Base-by-base conservation (phyloP, 2,113 vertebrate genomes). In the Urocolius indicus region DNA sequence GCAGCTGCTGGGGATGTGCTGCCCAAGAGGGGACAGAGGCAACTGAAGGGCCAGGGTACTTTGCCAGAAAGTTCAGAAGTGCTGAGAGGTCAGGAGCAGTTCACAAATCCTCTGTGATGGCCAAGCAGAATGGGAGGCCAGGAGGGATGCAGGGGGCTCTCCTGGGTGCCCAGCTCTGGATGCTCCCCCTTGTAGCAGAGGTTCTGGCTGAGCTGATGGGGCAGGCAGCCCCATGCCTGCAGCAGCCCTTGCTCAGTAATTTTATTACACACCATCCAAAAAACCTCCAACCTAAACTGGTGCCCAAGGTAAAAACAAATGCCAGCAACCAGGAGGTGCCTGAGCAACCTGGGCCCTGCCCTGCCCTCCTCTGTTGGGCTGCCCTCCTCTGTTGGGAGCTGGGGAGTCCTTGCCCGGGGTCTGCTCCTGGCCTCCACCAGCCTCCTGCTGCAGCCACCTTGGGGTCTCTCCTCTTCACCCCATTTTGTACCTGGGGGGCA, bases 211-310 rank as follows among this genome's bases (percentile, higher is more conserved):
- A 89, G 66, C 34, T 73, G 43, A 20, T 52, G 87, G 84, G 84
- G 94, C 66, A n/a, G 66, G 63, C 2, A 30, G 90, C 49, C 78
- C 96, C 91, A 80, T 87, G 93, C 94, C 78, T 15, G 58, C 71
- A 67, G 71, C 88, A 78, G 85, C 29, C 73, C 69, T 89, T 54
- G 91, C 76, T 93, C 83, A 57, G 84, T 36, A 48, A 62, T 90
- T 96, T 97, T 96, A 95, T 97, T 95, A 97, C 93, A 97, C 51
- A 55, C 36, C 69, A 72, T 51, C 65, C n/a, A 20, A 41, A 5
- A 32, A 36, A 20, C 38, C 38, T 41, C 38, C 2, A 71, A 91
- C 51, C 16, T 27, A 63, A 65, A 71, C 58, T 7, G 16, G 49
- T 34, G 78, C 58, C 89, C 67, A 67, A 73, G 67, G 75, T 58